These are phyloP conservation scores for Lepidurus apus DNA, from an alignment of 1,140 invertebrate genomes.

Conservation along the genomic window DNA sequence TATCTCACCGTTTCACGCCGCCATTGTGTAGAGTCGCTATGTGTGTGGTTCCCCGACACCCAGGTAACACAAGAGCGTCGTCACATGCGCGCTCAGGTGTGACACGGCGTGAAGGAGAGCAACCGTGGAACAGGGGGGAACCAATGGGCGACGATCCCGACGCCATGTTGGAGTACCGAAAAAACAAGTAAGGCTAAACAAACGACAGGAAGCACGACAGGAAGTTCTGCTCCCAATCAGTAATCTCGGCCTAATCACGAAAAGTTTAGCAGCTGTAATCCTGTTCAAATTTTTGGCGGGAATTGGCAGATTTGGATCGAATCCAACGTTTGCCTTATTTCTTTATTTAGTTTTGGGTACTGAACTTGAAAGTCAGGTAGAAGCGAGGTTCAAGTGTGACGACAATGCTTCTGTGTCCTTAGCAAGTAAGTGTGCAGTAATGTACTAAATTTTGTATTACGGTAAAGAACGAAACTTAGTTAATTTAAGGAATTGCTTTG, in stretches of 20 bases:
- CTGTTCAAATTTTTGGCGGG: too few relatives aligned
- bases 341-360: too few relatives aligned
- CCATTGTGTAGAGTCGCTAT: conserved; percentile 8
- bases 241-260: background rate
- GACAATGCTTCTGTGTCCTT: too few relatives aligned
- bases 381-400: too few relatives aligned
- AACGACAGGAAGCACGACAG: background rate
- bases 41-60: conserved; percentile 13
- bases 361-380: too few relatives aligned
- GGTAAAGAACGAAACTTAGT: too few relatives aligned
- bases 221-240: background rate
- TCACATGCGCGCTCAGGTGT: conserved; percentile 20
- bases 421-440: too few relatives aligned
- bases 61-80: background rate
- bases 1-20: conserved; percentile 8
- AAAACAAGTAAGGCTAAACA: background rate
- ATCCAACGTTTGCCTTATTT: too few relatives aligned
- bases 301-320: too few relatives aligned
- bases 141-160: background rate
- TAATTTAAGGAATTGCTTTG: too few relatives aligned
- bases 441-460: too few relatives aligned
- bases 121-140: background rate
- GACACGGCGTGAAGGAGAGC: background rate
- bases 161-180: background rate
- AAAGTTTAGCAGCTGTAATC: too few relatives aligned